Base-by-base conservation (phyloP, 2,113 vertebrate genomes). In the Actenoides lindsayi region DNA sequence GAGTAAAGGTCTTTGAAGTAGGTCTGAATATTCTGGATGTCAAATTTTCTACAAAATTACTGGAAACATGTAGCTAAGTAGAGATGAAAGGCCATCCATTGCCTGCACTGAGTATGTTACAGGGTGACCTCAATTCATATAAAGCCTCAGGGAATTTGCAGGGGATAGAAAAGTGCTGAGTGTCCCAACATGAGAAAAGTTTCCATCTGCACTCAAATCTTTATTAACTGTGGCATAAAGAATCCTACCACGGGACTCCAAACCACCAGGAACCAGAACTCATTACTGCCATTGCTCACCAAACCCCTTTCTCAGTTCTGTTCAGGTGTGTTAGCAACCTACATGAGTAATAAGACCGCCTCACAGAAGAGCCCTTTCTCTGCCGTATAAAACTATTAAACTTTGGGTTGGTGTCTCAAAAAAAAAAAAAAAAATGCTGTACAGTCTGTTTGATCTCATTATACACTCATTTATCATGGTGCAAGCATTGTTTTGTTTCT, bases 1-100 rank as follows among this genome's bases (percentile, higher is more conserved):
- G 28, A 76, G 41, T 74, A 91, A 83, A 89, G 23, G 33, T 57
- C 73, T 94, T 84, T 91, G 82, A 96, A 95, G 82, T 63, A 57
- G 24, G 17, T 89, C 68, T 86, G 71, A 65, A 33, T 41, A 80
- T 69, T 80, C 54, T 81, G 16, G 59, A 86, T 44, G 12, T 57
- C 59, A 83, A 83, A 89, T 92, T 94, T 94, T 71, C 87, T 53
- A 60, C 41, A 65, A 44, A 92, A 91, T 89, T 76, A 80, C 50
- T 83, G 89, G 64, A 90, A 95, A 90, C 17, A 62, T 28, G 63
- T 89, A 95, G 17, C 24, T 73, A 68, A 64, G 59, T 77, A 69
- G 44, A 92, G 67, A 95, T 77, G 63, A 96, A 92, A 91, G 68
- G 54, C 54, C 54, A 80, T 69, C 20, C 63, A 30, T 60, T 62